Evolutionary conservation across 2,888 invertebrate species (phyloP), one percentile per base, ranked within the genome.

Genomic region (Spodoptera exigua): DNA sequence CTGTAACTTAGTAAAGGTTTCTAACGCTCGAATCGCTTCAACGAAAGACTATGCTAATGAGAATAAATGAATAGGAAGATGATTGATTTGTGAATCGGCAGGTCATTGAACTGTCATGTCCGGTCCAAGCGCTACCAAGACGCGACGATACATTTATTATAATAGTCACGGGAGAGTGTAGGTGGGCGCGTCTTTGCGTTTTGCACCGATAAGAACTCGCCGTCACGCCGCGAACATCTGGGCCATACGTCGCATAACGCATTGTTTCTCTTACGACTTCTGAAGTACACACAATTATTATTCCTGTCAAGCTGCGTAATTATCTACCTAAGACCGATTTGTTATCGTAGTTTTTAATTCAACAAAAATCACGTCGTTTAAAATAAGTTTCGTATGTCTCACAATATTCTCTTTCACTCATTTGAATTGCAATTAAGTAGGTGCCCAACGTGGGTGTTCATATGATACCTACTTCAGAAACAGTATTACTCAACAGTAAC

Each of bases 181-280:
- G 57, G 66, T 78, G 67, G 65, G 76, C 72, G 80, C 81, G 82
- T 82, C 80, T 27, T 27, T 27, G 27, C 27, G 27, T 83, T n/a
- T 80, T 70, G 70, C 65, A 68, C 59, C 81, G 83, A 85, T 83
- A 84, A 83, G 78, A 83, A 70, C 73, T 70, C 53, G 80, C 74
- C 85, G 88, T 88, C 88, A 88, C 87, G 88, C 84, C 54, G 74
- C 83, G 82, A 79, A 75, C 83, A 89, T 87, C 85, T 89, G 77
- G 90, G 89, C 78, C 87, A 81, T 68, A 59, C 64, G 47, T 57
- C 49, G 70, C 81, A 82, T 81, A 44, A 55, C 49, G 70, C 81
- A 82, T 81, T 86, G 83, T 84, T 83, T 80, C 79, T 48, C 52
- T 44, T 61, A 56, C 54, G 53, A 35, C 56, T 59, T 54, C 51